Conservation (phyloP, 2,888 invertebrate genomes). For the Athalia cordata region DNA sequence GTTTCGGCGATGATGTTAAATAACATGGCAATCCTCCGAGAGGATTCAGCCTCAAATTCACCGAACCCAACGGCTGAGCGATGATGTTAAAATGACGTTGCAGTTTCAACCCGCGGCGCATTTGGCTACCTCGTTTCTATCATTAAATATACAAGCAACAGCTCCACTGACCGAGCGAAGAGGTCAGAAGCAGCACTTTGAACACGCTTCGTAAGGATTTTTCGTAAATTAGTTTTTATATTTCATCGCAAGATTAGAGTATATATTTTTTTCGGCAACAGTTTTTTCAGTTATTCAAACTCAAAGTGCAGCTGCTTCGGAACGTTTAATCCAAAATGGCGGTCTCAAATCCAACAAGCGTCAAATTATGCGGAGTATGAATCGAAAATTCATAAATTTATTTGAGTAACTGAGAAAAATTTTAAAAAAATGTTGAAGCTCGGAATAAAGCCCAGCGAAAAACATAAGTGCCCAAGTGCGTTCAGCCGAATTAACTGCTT, state of each 20-base stretch:
- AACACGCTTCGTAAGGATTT: constrained; percentile 15
- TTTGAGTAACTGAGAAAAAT: too few relatives aligned
- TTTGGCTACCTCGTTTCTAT: constrained; percentile 4
- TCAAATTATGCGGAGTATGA: too few relatives aligned
- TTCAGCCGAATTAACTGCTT: too few relatives aligned
- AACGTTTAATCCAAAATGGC: too few relatives aligned
- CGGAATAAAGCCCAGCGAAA: too few relatives aligned
- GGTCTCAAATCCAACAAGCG: too few relatives aligned
- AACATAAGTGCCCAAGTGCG: too few relatives aligned
- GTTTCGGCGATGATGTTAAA: constrained; percentile 33
- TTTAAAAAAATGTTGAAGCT: too few relatives aligned
- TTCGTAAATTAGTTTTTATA: constrained; percentile 29
- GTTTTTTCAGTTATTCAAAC: too few relatives aligned
- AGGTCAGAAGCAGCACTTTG: constrained; percentile 22
- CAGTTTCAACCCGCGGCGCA: constrained; percentile 19
- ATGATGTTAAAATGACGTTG: constrained; percentile 39
- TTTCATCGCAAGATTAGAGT: neutral
- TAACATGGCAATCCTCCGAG: constrained; percentile 20
- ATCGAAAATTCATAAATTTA: too few relatives aligned
- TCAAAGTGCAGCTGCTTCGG: too few relatives aligned
- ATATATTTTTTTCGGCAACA: neutral
- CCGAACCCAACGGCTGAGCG: constrained; percentile 8
- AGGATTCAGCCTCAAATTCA: constrained; percentile 31
- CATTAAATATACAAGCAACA: constrained; percentile 24
- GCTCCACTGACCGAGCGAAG: constrained; percentile 17